Percentiles rank a stretch among this genome's conserved stretches.
Conservation (phyloP, 2,113 vertebrate species). For the Gambusia affinis region DNA sequence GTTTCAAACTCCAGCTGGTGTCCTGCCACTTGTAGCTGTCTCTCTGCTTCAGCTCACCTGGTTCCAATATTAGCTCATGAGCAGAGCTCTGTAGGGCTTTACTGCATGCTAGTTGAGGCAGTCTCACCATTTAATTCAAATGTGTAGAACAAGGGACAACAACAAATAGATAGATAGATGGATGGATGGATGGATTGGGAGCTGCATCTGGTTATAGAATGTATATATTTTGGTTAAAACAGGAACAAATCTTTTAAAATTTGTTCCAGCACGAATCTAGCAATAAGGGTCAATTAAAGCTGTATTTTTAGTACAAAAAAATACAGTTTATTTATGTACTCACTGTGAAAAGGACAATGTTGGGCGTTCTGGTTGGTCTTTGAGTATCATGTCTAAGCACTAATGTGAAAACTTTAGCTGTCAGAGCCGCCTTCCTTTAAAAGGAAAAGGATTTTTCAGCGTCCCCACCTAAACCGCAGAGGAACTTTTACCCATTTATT, state of each 20-base stretch:
- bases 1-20: too few species aligned
- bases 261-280: not conserved
- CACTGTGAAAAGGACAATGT: constrained; percentile 18
- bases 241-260: too few species aligned
- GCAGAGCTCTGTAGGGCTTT: too few species aligned
- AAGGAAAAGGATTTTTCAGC: too few species aligned
- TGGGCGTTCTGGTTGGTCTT: not conserved
- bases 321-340: constrained; percentile 17
- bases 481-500: not conserved
- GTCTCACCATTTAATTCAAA: too few species aligned
- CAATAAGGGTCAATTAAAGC: not conserved
- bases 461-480: not conserved
- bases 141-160: too few species aligned
- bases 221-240: not conserved
- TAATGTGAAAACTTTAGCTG: constrained; percentile 32
- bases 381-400: not conserved
- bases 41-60: too few species aligned
- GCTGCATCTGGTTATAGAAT: constrained; percentile 47
- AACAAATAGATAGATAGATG: too few species aligned
- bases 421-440: too few species aligned
- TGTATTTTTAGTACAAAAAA: not conserved
- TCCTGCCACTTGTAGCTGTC: too few species aligned
- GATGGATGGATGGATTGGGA: not conserved
- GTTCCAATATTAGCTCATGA: too few species aligned
- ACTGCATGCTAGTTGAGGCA: too few species aligned